Conservation (phyloP, 2,113 vertebrate species). For the Cyanoderma ruficeps region DNA sequence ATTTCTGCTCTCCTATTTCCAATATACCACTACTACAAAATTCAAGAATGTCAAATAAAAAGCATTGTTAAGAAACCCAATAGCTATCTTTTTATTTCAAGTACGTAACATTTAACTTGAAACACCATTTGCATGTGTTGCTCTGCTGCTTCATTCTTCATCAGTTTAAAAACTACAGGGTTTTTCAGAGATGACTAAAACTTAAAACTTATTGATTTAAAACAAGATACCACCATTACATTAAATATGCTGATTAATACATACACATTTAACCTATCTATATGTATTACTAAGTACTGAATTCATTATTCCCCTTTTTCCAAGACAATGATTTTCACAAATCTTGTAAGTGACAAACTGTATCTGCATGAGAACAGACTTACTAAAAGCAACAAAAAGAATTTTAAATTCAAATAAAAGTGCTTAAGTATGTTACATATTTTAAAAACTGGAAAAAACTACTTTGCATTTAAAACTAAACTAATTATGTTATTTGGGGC, state of each 20-base stretch:
- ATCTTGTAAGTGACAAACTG: background rate
- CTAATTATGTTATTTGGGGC: background rate
- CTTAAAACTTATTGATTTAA: background rate
- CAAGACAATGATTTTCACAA: background rate
- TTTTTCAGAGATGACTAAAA: background rate
- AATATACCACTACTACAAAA: background rate
- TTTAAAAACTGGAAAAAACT: background rate
- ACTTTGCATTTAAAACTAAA: background rate
- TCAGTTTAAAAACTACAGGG: background rate
- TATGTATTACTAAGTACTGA: background rate
- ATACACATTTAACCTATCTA: background rate
- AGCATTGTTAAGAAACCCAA: fast-evolving
- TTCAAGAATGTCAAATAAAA: background rate
- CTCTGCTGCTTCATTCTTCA: background rate
- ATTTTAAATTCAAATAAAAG: background rate
- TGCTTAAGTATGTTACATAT: background rate
- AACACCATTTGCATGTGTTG: background rate
- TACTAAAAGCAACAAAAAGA: background rate
- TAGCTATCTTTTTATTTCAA: background rate
- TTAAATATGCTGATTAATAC: background rate
- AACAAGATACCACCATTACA: background rate
- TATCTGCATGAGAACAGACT: background rate
- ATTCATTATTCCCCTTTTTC: background rate
- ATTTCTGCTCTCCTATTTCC: background rate
- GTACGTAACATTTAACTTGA: background rate